Percentiles rank a stretch among this genome's conserved stretches.
These are phyloP conservation scores for Heterodera carotae DNA, from an alignment of 1,140 invertebrate species.

Conservation along the genomic window DNA sequence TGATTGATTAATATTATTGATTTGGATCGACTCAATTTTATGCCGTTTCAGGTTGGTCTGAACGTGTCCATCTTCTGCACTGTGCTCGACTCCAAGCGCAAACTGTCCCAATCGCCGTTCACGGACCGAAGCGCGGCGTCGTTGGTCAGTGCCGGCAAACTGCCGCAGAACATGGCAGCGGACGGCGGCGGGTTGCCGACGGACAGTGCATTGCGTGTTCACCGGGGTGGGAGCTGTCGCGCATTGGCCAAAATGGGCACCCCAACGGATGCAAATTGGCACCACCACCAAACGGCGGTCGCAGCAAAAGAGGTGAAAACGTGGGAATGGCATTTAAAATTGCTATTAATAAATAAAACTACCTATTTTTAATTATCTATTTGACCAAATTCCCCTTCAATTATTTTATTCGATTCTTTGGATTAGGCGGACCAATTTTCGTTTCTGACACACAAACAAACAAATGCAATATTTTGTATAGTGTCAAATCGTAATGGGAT, in stretches of 20 bases:
- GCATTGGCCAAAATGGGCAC: not conserved
- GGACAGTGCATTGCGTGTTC: constrained; percentile 13
- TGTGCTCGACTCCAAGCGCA: constrained; percentile 47
- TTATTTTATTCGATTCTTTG: too few species aligned
- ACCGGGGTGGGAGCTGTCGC: constrained; percentile 18
- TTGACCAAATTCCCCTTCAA: too few species aligned
- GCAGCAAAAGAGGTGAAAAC: not conserved
- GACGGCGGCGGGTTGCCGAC: not conserved
- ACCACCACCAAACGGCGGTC: not conserved
- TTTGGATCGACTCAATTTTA: too few species aligned
- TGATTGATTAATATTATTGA: too few species aligned
- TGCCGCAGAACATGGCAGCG: not conserved
- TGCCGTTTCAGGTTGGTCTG: constrained; percentile 33
- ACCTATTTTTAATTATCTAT: too few species aligned
- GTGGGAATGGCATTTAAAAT: too few species aligned
- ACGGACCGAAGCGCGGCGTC: constrained; percentile 17
- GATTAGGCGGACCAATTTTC: too few species aligned
- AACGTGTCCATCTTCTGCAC: constrained; percentile 61
- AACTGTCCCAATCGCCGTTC: constrained; percentile 16
- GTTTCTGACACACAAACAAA: too few species aligned
- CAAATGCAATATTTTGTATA: too few species aligned
- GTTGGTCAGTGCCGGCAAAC: constrained; percentile 1
- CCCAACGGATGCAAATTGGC: not conserved
- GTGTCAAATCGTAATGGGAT: too few species aligned
- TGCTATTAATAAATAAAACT: too few species aligned